Evolutionary conservation across 2,888 invertebrate species (phyloP).

Genomic region (Xanthostigma xanthostigma): DNA sequence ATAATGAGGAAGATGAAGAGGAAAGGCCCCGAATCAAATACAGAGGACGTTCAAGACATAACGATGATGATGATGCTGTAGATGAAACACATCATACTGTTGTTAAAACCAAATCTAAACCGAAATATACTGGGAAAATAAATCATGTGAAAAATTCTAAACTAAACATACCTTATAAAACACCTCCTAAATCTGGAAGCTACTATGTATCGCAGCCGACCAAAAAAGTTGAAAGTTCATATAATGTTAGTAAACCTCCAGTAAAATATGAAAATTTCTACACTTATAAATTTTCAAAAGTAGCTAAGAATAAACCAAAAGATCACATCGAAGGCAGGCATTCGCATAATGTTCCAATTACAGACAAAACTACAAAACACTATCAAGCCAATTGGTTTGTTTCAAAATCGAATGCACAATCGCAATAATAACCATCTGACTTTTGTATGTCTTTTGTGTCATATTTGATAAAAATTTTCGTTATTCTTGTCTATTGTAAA

Average conservation of each 20-base stretch:
- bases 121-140: not conserved
- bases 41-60: not conserved
- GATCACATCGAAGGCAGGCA: slow-evolving; percentile 12
- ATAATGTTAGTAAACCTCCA: too few relatives aligned
- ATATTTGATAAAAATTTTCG: too few relatives aligned
- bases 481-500: too few relatives aligned
- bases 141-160: not conserved
- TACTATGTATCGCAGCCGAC: not conserved
- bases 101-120: too few relatives aligned
- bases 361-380: slow-evolving; percentile 12
- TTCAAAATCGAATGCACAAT: not conserved
- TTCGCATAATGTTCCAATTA: slow-evolving; percentile 15
- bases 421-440: too few relatives aligned
- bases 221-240: too few relatives aligned
- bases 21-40: slow-evolving; percentile 7
- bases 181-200: not conserved
- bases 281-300: too few relatives aligned
- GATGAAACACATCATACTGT: not conserved
- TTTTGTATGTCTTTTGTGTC: too few relatives aligned
- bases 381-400: slow-evolving; percentile 16
- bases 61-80: not conserved
- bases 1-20: slow-evolving; percentile 8
- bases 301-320: slow-evolving; percentile 1
- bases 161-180: not conserved
- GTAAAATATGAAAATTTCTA: too few relatives aligned